These are phyloP conservation scores for Herpetotheres cachinnans DNA, from an alignment of 2,113 vertebrate species.

Conservation along the genomic window DNA sequence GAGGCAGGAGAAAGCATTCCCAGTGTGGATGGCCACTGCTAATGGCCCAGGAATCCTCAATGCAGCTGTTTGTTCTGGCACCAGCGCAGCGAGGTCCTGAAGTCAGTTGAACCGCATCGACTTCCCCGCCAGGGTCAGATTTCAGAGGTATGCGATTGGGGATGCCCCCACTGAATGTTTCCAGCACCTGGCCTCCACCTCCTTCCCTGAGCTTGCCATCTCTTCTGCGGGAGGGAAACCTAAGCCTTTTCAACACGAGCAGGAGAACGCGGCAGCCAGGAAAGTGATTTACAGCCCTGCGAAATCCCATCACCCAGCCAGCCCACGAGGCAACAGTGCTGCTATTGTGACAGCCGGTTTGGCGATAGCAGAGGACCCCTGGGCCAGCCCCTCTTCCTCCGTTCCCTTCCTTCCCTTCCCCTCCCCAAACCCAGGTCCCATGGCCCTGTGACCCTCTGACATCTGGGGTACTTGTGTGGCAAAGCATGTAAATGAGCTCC, in stretches of 20 bases:
- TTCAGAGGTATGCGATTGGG: constrained; percentile 4
- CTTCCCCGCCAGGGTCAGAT: constrained; percentile 15
- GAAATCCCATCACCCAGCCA: background rate
- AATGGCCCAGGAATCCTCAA: constrained; percentile 23
- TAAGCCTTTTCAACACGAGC: background rate
- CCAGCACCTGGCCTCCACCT: background rate
- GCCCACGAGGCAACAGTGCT: background rate
- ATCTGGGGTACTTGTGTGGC: background rate
- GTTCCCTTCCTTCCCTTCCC: background rate
- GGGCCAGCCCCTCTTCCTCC: background rate
- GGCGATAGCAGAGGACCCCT: background rate
- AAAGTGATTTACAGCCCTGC: background rate
- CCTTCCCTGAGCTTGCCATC: background rate
- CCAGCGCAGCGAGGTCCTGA: background rate
- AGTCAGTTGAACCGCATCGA: constrained; percentile 15
- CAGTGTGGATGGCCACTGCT: background rate
- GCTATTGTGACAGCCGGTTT: background rate
- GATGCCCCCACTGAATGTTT: background rate
- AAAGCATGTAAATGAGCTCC: background rate
- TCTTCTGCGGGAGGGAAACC: background rate
- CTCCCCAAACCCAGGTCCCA: background rate
- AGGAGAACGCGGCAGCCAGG: background rate
- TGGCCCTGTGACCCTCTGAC: background rate
- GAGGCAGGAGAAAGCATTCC: constrained; percentile 4
- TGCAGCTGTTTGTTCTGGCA: constrained; percentile 56